Base-by-base conservation (phyloP, 2,888 invertebrate genomes). In the Lutraria lutraria region DNA sequence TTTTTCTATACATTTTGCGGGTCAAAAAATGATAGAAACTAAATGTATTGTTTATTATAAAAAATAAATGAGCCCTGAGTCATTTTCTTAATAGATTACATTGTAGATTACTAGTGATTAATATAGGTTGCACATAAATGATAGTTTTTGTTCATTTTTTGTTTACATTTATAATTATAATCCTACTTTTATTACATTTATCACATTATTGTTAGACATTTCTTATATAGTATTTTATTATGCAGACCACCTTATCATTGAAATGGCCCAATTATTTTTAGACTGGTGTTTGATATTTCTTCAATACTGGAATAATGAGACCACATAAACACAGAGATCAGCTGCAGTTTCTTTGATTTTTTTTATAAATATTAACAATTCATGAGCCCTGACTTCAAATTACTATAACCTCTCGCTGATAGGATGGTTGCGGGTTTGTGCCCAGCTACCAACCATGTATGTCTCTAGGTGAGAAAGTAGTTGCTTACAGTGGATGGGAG, bases 1-100 rank as follows among this genome's bases (percentile, higher is more conserved):
- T 68, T 68, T 68, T n/a, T 25, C 25, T 68, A 10, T 68, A 60
- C 63, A 68, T n/a, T 68, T 68, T 68, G 63, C 63, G 12, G 63
- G 63, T 68, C 63, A 68, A 68, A 68, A 63, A 56, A 43, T 43
- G 43, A 43, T 43, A 43, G 43, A 2, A 19, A 56, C 13, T 16
- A 53, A 53, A 12, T 53, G 53, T 15, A 56, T 56, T 56, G 56
- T 56, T 68, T 68, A n/a, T 68, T 13, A 10, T 68, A n/a, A 68
- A 68, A 13, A 25, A n/a, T 25, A 25, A 8, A 10, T 25, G n/a
- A 68, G 3, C 13, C 63, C 63, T n/a, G n/a, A 43, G 43, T 43
- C 43, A 43, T n/a, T 25, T 68, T 68, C n/a, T 68, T 25, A 25
- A 25, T 68, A 2, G 12, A n/a, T 25, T 68, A 10, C 13, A 8